Base-by-base conservation (phyloP, 2,888 invertebrate species). In the Pharmacophagus antenor region DNA sequence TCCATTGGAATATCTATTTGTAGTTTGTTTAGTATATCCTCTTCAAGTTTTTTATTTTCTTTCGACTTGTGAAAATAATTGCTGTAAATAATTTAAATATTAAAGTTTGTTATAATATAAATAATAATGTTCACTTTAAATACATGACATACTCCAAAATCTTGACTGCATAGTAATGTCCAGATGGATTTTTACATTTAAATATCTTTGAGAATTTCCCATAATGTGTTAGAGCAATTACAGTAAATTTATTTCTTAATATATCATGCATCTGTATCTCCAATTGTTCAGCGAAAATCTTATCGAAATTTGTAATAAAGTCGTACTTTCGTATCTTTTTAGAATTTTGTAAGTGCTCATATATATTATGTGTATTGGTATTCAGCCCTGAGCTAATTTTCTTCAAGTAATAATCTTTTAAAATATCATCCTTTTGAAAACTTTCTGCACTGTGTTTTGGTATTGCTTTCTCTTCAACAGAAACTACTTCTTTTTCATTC, bases 201-300 rank as follows among this genome's bases (percentile, higher is more conserved):
- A 71, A 81, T 62, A 85, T 72, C 54, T 62, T 70, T 1, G 84
- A 82, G 64, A 67, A 80, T 62, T 57, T 65, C 15, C 85, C 85
- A 1, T 37, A 23, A 15, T 68, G 71, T 61, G 81, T 69, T 22
- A 72, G 5, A 18, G 67, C 61, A 5, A 61, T 62, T 2, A 79
- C 53, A 25, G 58, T 71, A 41, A 65, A 68, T 27, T 72, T 62
- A 51, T 58, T 42, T 0, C 68, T 56, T 21, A 77, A 65, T 27
- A 61, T 64, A 6, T 58, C 6, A 1, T 41, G 56, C 63, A 80
- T 65, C 55, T 55, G 63, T 20, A 51, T 22, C 66, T 76, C 69
- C 50, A 77, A 52, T 41, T 58, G n/a, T 27, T 8, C 18, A 22
- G 50, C 41, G 6, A 57, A 49, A 21, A 18, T 8, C 23, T 55